Percentiles rank a stretch among this genome's conserved stretches.
Conservation (phyloP, 2,888 invertebrate genomes). For the Elegia similella region DNA sequence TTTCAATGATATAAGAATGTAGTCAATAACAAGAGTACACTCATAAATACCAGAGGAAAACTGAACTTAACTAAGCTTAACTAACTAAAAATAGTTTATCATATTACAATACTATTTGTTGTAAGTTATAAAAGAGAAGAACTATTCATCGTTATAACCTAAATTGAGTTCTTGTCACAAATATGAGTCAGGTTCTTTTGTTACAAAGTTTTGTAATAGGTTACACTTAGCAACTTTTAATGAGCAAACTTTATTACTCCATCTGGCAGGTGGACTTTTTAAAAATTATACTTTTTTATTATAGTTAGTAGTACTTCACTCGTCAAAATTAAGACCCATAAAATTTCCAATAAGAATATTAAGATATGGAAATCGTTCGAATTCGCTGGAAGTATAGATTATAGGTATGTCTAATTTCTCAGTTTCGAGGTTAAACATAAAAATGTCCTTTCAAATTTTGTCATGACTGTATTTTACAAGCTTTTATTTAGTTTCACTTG, state of each 20-base stretch:
- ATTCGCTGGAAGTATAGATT: neutral
- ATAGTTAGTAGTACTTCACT: constrained; percentile 27
- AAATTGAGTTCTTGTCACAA: constrained; percentile 9
- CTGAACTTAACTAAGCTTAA: too few relatives aligned
- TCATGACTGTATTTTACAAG: too few relatives aligned
- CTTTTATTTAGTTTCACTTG: too few relatives aligned
- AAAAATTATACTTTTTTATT: constrained; percentile 32
- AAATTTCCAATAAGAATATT: constrained; percentile 26
- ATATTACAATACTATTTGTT: too few relatives aligned
- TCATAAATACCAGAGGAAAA: too few relatives aligned
- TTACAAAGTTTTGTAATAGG: constrained; percentile 28
- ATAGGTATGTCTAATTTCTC: too few relatives aligned
- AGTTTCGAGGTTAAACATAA: too few relatives aligned
- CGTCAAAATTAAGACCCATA: constrained; percentile 28
- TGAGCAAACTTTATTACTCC: constrained; percentile 45
- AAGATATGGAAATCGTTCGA: constrained; percentile 13
- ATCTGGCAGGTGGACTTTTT: constrained; percentile 41
- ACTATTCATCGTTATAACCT: neutral
- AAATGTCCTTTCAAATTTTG: too few relatives aligned
- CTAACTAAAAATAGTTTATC: too few relatives aligned
- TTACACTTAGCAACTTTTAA: constrained; percentile 48
- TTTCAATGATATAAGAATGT: too few relatives aligned
- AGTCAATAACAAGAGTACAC: too few relatives aligned
- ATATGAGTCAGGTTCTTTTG: constrained; percentile 12
- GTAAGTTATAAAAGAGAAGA: neutral